phyloP scores from a whole-genome alignment of 2,113 vertebrate genomes.

The Alethe diademata region DNA sequence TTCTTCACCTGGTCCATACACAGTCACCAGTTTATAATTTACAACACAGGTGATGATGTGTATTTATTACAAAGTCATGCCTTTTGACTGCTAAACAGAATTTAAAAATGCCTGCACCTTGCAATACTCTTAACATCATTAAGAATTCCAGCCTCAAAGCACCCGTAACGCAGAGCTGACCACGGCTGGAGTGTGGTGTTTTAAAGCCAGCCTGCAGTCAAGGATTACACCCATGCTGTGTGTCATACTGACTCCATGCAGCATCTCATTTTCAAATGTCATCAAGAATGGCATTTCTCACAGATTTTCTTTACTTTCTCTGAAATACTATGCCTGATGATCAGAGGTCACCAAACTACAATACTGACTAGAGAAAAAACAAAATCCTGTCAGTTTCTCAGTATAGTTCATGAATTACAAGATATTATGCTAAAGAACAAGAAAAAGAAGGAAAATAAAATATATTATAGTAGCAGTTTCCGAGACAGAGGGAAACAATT shows the following conservation, averaged over 20 bases:
- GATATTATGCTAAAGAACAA: background rate
- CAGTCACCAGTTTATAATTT: background rate
- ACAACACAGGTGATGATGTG: background rate
- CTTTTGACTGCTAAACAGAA: background rate
- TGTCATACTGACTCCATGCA: background rate
- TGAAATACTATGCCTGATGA: constrained; percentile 23
- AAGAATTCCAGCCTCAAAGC: background rate
- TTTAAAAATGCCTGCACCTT: background rate
- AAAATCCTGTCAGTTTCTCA: background rate
- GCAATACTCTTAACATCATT: background rate
- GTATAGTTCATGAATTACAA: background rate
- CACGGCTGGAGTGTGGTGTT: background rate
- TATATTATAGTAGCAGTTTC: background rate
- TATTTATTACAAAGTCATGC: background rate
- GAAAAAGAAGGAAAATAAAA: background rate
- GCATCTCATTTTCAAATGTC: background rate
- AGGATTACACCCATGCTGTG: background rate
- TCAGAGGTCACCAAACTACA: constrained; percentile 1
- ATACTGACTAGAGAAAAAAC: background rate
- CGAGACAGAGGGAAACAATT: background rate
- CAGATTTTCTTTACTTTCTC: background rate
- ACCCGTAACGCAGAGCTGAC: background rate
- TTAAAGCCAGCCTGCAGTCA: background rate
- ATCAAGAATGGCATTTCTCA: constrained; percentile 17
- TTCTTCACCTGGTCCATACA: background rate